Conservation (phyloP, 2,113 vertebrate species). For the Xiphias gladius region DNA sequence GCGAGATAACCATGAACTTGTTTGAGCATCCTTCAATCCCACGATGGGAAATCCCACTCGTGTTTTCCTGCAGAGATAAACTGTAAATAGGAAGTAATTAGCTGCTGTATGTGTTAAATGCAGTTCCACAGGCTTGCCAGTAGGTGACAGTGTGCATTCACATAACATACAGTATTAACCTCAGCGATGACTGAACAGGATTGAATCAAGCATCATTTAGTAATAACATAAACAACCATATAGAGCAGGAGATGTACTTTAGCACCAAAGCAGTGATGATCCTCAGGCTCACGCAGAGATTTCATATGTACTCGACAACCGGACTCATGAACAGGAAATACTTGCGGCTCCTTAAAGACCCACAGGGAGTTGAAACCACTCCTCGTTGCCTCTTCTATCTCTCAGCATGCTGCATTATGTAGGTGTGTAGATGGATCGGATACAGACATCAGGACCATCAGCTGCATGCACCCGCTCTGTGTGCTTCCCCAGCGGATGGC, state of each 20-base stretch:
- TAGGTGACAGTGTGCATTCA: conserved; percentile 72
- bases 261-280: not conserved
- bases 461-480: conserved; percentile 32
- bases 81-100: conserved; percentile 21
- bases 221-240: conserved; percentile 4
- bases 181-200: not conserved
- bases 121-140: not conserved
- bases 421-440: conserved; percentile 30
- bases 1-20: conserved; percentile 32
- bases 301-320: not conserved
- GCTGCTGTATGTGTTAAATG: not conserved
- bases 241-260: conserved; percentile 14
- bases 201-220: conserved; percentile 2
- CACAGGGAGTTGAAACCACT: conserved; percentile 4
- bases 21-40: conserved; percentile 40
- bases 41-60: conserved; percentile 20
- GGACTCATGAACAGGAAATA: conserved; percentile 38
- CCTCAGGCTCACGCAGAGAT: not conserved
- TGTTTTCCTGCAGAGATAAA: conserved; percentile 9
- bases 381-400: conserved; percentile 9
- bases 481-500: conserved; percentile 45
- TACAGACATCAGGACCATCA: conserved; percentile 53
- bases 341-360: conserved; percentile 19
- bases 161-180: not conserved
- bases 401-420: conserved; percentile 42